phyloP scores from a whole-genome alignment of 2,888 invertebrate species.

The Mechanitis mazaeus region DNA sequence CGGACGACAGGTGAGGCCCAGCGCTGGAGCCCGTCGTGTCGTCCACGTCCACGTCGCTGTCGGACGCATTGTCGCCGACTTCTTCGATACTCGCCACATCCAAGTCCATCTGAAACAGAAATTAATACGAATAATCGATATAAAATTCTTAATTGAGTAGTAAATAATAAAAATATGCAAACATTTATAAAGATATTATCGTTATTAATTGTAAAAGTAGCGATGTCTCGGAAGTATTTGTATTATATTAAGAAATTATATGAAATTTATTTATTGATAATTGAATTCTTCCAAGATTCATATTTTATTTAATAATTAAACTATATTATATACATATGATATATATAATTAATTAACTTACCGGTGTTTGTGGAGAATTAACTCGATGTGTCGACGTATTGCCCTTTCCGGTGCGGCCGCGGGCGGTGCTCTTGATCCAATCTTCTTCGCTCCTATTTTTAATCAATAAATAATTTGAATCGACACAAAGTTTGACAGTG shows the following conservation, averaged over 20 bases:
- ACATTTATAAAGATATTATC: too few relatives aligned
- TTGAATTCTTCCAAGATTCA: too few relatives aligned
- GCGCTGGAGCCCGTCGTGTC: conserved; percentile 44
- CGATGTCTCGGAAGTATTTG: too few relatives aligned
- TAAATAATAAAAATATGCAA: too few relatives aligned
- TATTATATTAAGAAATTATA: too few relatives aligned
- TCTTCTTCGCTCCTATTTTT: conserved; percentile 61
- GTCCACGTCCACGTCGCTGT: conserved; percentile 69
- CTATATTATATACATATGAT: too few relatives aligned
- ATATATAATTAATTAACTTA: conserved; percentile 9
- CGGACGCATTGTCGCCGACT: conserved; percentile 53
- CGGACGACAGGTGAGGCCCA: conserved; percentile 53
- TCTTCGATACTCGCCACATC: conserved; percentile 53
- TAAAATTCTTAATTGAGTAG: background rate
- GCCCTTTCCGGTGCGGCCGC: conserved; percentile 48
- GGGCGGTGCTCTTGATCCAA: conserved; percentile 51
- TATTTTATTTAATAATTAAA: too few relatives aligned
- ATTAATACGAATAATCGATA: background rate
- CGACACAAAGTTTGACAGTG: background rate
- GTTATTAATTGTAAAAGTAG: too few relatives aligned
- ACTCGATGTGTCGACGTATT: conserved; percentile 38
- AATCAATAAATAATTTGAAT: background rate
- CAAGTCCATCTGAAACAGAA: conserved; percentile 40
- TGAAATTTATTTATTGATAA: too few relatives aligned
- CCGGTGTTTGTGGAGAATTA: conserved; percentile 31